Evolutionary conservation across 1,140 invertebrate genomes (phyloP).

Genomic region (Drosophila repletoides): DNA sequence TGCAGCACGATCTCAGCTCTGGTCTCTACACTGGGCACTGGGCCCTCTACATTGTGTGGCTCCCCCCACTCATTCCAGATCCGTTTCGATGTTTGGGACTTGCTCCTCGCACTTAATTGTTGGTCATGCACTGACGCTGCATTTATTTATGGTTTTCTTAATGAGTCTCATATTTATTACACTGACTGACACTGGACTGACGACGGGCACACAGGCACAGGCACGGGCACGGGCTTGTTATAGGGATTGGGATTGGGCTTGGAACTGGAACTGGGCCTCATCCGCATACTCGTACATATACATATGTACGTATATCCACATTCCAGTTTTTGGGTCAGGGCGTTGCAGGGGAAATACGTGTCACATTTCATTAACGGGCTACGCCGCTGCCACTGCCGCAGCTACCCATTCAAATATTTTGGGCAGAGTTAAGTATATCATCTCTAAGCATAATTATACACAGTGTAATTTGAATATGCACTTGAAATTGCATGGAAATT

Average conservation of each 20-base stretch:
- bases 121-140: slow-evolving; percentile 76
- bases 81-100: slow-evolving; percentile 57
- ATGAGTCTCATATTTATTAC: slow-evolving; percentile 81
- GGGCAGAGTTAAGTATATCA: slow-evolving; percentile 57
- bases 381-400: too few species aligned
- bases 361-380: slow-evolving; percentile 76
- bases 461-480: slow-evolving; percentile 76
- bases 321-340: slow-evolving; percentile 53
- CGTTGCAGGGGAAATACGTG: slow-evolving; percentile 64
- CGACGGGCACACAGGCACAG: slow-evolving; percentile 54
- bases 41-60: slow-evolving; percentile 43
- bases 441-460: background rate
- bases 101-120: slow-evolving; percentile 73
- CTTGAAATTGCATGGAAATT: slow-evolving; percentile 77
- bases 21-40: too few species aligned
- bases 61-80: too few species aligned
- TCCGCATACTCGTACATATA: slow-evolving; percentile 4
- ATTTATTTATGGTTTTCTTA: slow-evolving; percentile 81
- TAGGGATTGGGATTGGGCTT: background rate
- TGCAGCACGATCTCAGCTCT: slow-evolving; percentile 37
- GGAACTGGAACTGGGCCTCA: background rate
- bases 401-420: slow-evolving; percentile 51
- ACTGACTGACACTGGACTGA: slow-evolving; percentile 50
- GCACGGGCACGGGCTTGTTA: slow-evolving; percentile 19
- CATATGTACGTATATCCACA: slow-evolving; percentile 36